A percentile compares a stretch with the other conserved stretches of the same genome.
phyloP scores from a whole-genome alignment of 1,140 invertebrate species.

The Kradibia gibbosae region DNA sequence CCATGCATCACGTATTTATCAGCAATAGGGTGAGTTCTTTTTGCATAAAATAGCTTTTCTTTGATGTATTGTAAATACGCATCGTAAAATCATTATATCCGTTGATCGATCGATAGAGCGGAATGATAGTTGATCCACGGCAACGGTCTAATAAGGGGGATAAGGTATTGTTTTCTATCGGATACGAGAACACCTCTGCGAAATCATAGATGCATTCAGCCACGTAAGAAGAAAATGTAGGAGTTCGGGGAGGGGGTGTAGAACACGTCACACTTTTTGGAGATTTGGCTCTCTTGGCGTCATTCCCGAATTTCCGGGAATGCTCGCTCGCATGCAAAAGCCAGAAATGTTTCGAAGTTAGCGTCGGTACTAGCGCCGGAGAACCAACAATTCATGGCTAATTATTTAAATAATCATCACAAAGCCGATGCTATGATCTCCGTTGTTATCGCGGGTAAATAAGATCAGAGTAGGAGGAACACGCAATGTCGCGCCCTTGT shows the following conservation, averaged over 20 bases:
- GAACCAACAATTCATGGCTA: conserved; percentile 65
- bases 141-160: too few species aligned
- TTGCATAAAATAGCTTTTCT: background rate
- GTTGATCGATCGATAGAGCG: too few species aligned
- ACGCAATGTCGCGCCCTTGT: conserved; percentile 64
- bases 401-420: conserved; percentile 70
- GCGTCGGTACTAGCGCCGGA: conserved; percentile 44
- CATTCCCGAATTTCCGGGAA: conserved; percentile 65
- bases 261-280: conserved; percentile 23
- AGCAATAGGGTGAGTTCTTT: background rate
- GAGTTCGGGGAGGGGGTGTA: background rate
- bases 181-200: too few species aligned
- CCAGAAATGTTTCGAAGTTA: conserved; percentile 25
- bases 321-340: conserved; percentile 61
- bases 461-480: conserved; percentile 66
- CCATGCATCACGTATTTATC: background rate
- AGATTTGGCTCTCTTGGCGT: conserved; percentile 60
- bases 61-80: background rate
- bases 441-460: conserved; percentile 68
- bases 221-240: background rate
- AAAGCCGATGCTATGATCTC: conserved; percentile 56
- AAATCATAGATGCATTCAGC: background rate
- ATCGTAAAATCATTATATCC: too few species aligned
- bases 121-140: too few species aligned
- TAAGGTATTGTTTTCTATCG: too few species aligned